Evolutionary conservation across 2,113 vertebrate species (phyloP), one percentile per base, ranked within the genome.

Genomic region (Tragelaphus strepsiceros): DNA sequence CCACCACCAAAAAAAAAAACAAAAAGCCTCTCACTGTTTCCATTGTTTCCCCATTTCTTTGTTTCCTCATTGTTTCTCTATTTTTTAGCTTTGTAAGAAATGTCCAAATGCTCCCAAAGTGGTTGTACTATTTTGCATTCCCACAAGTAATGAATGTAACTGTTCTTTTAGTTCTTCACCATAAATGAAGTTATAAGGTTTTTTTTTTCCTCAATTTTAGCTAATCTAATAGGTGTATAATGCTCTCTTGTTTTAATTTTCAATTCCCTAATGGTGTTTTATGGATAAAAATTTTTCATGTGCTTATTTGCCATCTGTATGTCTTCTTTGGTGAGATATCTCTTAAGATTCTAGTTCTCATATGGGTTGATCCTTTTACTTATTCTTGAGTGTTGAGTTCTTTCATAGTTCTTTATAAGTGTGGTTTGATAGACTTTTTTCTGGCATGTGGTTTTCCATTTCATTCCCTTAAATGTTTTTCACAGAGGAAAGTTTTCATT

Each of bases 1-100:
- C 7, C 19, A 0, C n/a, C n/a, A n/a, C n/a, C n/a, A n/a, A n/a
- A n/a, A n/a, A n/a, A 2, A 7, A 43, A 43, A 43, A 12, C 26
- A 58, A 58, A 58, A 10, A 58, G 2, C 2, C 58, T 59, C 58
- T 21, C 64, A 67, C 17, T 35, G 32, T 67, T 67, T 67, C 61
- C 61, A 62, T 32, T 62, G 61, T 62, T 32, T 32, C 28, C 28
- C 61, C 5, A 61, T 61, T 61, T 61, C 39, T 78, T 78, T 78
- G 74, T 46, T 61, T 61, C 26, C 24, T 7, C 30, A 32, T 64
- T 64, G 61, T 32, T 64, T 64, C 61, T 16, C 32, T n/a, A 71
- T 71, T 71, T 71, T 51, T 32, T 51, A 32, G 11, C 49, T 81
- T 82, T n/a, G 16, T 82, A 53, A 53, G 80, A 53, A 82, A n/a